A percentile compares a stretch with the other conserved stretches of the same genome.
Conservation (phyloP, 2,888 invertebrate genomes). For the Microctonus brassicae region DNA sequence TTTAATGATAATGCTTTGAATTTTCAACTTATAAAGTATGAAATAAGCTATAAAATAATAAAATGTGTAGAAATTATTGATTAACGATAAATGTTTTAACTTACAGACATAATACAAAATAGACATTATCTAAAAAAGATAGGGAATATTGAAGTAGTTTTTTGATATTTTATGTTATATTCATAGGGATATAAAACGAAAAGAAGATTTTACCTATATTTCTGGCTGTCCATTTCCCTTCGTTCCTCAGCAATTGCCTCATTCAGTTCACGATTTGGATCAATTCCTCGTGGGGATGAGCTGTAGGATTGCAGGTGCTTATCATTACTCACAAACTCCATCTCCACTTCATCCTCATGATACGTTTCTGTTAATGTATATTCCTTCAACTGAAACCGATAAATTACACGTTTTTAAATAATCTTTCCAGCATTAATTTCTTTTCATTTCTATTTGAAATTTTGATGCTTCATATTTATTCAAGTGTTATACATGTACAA, state of each 20-base stretch:
- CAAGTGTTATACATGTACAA: background rate
- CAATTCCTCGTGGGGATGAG: slow-evolving; percentile 73
- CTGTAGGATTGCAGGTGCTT: slow-evolving; percentile 55
- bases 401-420: background rate
- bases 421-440: background rate
- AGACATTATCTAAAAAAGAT: no score
- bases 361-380: slow-evolving; percentile 90
- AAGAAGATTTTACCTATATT: slow-evolving; percentile 62
- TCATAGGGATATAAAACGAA: background rate
- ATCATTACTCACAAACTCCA: slow-evolving; percentile 67
- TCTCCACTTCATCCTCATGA: slow-evolving; percentile 81
- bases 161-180: no score
- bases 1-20: background rate
- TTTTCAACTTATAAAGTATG: background rate
- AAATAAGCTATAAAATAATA: background rate
- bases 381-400: slow-evolving; percentile 80
- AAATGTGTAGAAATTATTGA: background rate
- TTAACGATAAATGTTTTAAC: background rate
- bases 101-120: no score
- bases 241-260: slow-evolving; percentile 86
- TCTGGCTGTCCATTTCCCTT: slow-evolving; percentile 73
- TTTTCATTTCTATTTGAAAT: background rate
- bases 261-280: slow-evolving; percentile 80
- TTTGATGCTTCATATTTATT: background rate
- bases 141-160: slow-evolving; percentile 22